Evolutionary conservation across 2,888 invertebrate species (phyloP), one percentile per base, ranked within the genome.

Genomic region (Zhuqinia jingwanae): DNA sequence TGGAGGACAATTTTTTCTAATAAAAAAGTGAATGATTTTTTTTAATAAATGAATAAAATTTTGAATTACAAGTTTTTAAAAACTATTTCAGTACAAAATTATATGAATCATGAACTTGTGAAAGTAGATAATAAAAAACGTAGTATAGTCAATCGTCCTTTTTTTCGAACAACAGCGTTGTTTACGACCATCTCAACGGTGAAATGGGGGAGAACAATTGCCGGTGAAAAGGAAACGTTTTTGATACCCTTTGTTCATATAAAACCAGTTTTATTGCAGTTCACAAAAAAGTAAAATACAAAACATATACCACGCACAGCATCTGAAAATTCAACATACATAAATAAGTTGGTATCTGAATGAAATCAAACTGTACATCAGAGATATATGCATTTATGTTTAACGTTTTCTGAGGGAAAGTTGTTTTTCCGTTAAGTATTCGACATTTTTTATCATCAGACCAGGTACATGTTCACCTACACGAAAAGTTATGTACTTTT

Each of bases 201-300:
- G n/a, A n/a, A 13, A 50, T 5, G 17, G 50, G 50, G 45, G 27
- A 47, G 47, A 50, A 70, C 42, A 73, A 73, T 27, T 50, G 47
- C 73, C 73, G 73, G 42, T 81, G 42, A 47, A 83, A 70, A 75
- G 73, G 82, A 83, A 76, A 83, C 50, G 75, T 22, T 27, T 50
- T 20, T 63, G 82, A 75, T 75, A 17, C 75, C 75, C 30, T 50
- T 22, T 25, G 25, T 73, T 58, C 81, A n/a, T n/a, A 81, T 81
- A 81, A 75, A 83, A 83, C 45, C 20, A 15, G 47, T 82, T 83
- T 83, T 83, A 83, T 83, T 83, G 53, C 82, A 47, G 50, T 75
- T 76, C 63, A 63, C 76, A 27, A 36, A 20, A 36, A 47, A 76
- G 30, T 36, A 8, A 8, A 3, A 36, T 36, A 36, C 3, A 36